Percentiles rank a stretch among this genome's conserved stretches.
Evolutionary conservation across 1,140 invertebrate species (phyloP).

Genomic region (Ganaspis sp.): DNA sequence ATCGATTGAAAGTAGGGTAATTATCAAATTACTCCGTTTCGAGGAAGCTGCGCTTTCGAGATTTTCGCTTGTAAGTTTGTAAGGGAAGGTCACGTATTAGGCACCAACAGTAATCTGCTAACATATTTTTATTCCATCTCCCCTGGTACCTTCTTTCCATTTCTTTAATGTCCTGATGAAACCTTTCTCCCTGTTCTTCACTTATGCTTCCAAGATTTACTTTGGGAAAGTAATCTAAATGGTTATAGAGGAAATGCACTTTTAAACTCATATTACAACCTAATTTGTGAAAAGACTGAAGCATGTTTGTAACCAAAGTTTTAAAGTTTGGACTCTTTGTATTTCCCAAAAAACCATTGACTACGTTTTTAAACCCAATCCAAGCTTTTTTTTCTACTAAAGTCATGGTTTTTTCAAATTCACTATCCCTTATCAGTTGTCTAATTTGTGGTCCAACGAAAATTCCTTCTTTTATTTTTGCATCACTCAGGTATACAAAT

Average conservation of each 20-base stretch:
- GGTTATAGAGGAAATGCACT: neutral
- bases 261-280: conserved; percentile 5
- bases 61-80: too few species aligned
- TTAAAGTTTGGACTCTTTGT: conserved; percentile 33
- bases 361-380: conserved; percentile 32
- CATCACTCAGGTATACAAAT: neutral
- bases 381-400: conserved; percentile 39
- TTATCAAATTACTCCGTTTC: too few species aligned
- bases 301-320: neutral
- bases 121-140: neutral
- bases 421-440: conserved; percentile 44
- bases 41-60: too few species aligned
- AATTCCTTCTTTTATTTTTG: neutral
- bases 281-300: neutral
- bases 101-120: neutral
- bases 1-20: too few species aligned
- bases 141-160: neutral
- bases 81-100: neutral
- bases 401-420: conserved; percentile 42
- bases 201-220: neutral
- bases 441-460: conserved; percentile 55
- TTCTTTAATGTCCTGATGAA: too few species aligned
- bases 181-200: neutral
- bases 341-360: conserved; percentile 37
- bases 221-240: neutral